Conservation (phyloP, 2,888 invertebrate genomes). For the Lithosia quadra region DNA sequence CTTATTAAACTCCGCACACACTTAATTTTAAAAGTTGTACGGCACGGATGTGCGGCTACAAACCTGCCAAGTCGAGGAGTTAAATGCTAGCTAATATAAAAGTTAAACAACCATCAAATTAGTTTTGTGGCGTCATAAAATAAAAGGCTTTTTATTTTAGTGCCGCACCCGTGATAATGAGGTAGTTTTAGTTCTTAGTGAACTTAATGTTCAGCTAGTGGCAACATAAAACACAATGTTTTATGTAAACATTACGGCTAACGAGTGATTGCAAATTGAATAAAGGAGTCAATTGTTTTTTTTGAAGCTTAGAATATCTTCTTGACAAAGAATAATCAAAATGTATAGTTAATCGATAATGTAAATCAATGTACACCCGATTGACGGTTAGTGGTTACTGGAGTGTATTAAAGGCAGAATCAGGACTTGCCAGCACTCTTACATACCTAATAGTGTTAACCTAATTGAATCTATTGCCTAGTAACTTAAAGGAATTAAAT, state of each 20-base stretch:
- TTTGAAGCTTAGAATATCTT: no score
- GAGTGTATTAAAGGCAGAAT: no score
- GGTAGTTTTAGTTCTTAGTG: neutral
- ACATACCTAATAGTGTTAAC: no score
- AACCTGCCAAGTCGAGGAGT: neutral
- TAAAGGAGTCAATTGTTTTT: no score
- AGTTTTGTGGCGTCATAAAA: neutral
- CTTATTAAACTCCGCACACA: neutral
- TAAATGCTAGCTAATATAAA: conserved; percentile 11
- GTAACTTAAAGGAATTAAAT: no score
- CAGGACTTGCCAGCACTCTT: no score
- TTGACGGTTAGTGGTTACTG: no score
- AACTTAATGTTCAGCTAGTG: conserved; percentile 2
- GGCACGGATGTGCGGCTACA: neutral
- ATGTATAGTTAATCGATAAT: no score
- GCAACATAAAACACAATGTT: neutral
- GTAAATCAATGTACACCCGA: no score
- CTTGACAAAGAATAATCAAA: no score
- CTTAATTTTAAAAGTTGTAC: neutral
- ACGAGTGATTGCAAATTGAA: neutral
- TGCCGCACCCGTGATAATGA: neutral
- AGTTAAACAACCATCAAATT: conserved; percentile 5
- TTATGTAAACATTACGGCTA: neutral
- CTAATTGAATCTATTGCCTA: no score
- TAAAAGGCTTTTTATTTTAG: neutral